Evolutionary conservation across 2,113 vertebrate genomes (phyloP).

Genomic region (Scomber colias): DNA sequence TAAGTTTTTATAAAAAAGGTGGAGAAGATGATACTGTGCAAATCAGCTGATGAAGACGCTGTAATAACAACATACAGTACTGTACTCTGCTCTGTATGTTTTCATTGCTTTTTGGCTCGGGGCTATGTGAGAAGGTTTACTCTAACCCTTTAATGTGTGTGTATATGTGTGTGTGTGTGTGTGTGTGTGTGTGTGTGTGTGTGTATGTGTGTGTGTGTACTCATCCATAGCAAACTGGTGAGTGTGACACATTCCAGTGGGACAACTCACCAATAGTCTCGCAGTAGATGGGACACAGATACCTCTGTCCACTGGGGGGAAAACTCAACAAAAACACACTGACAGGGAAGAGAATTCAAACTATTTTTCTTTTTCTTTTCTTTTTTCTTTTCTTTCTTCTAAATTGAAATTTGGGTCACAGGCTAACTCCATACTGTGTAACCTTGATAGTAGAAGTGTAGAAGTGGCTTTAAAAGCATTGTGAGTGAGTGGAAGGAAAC

Average conservation of each 20-base stretch:
- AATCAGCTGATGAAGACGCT: slow-evolving; percentile 12
- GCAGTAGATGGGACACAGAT: slow-evolving; percentile 59
- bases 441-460: background rate
- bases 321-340: slow-evolving; percentile 52
- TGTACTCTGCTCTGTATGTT: slow-evolving; percentile 25
- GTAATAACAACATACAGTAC: slow-evolving; percentile 13
- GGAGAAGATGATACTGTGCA: background rate
- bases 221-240: slow-evolving; percentile 57
- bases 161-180: slow-evolving; percentile 25
- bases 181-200: slow-evolving; percentile 11
- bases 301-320: slow-evolving; percentile 50
- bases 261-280: slow-evolving; percentile 59
- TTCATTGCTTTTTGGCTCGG: slow-evolving; percentile 22
- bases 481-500: background rate
- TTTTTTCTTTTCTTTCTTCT: background rate
- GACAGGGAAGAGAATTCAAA: background rate
- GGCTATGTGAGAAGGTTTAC: slow-evolving; percentile 39
- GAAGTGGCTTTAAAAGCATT: background rate
- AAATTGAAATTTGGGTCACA: background rate
- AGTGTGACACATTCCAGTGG: slow-evolving; percentile 69
- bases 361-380: too few relatives aligned
- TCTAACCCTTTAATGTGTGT: slow-evolving; percentile 17
- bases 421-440: background rate
- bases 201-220: slow-evolving; percentile 1
- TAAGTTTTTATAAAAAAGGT: background rate